Evolutionary conservation across 2,113 vertebrate species (phyloP).

Genomic region (Plotosus lineatus): DNA sequence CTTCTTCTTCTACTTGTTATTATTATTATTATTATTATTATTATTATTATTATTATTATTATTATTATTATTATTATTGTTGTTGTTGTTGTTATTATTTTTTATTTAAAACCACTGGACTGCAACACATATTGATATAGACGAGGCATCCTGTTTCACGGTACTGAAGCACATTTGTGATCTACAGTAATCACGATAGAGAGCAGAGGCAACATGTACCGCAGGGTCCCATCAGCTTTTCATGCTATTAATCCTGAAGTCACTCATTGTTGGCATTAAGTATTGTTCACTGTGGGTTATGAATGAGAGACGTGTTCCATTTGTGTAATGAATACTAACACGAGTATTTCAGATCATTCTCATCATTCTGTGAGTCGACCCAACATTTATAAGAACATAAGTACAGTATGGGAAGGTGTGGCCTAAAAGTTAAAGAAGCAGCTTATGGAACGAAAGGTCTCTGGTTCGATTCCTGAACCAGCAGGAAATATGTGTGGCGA

Average conservation of each 20-base stretch:
- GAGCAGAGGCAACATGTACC: conserved; percentile 27
- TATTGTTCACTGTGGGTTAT: conserved; percentile 35
- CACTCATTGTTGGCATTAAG: conserved; percentile 43
- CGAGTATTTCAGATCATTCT: background rate
- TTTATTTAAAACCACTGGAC: background rate
- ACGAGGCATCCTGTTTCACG: conserved; percentile 4
- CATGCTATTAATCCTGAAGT: conserved; percentile 31
- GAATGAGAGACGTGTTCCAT: conserved; percentile 44
- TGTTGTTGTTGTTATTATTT: background rate
- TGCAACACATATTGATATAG: background rate
- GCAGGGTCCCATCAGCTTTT: conserved; percentile 36
- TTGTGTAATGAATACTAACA: conserved; percentile 4
- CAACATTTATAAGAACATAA: background rate
- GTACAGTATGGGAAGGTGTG: too few species aligned
- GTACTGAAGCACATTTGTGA: conserved; percentile 16
- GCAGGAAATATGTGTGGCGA: too few species aligned
- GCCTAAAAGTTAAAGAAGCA: too few species aligned
- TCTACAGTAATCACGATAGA: conserved; percentile 26
- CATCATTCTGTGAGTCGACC: background rate
- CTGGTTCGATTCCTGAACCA: too few species aligned
- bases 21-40: background rate
- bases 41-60: background rate
- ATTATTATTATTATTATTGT: background rate
- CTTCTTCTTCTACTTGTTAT: background rate
- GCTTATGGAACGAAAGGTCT: too few species aligned